Evolutionary conservation across 2,888 invertebrate genomes (phyloP).

Genomic region (Pediacus dermestoides): DNA sequence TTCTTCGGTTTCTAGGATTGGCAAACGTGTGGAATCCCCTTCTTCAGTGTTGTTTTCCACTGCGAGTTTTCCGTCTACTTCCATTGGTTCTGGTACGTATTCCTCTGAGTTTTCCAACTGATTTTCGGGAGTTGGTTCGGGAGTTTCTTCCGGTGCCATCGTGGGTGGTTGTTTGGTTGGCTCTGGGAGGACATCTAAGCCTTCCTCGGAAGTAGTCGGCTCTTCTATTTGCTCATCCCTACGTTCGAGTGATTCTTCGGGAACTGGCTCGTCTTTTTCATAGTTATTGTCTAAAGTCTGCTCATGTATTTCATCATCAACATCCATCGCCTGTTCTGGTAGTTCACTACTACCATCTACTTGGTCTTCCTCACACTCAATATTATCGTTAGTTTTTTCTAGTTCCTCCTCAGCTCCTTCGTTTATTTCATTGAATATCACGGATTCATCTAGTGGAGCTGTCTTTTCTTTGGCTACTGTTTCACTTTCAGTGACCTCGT

Average conservation of each 20-base stretch:
- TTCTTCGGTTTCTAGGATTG: conserved; percentile 6
- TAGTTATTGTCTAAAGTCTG: no score
- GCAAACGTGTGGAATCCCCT: no score
- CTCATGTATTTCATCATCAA: no score
- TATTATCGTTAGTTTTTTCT: conserved; percentile 28
- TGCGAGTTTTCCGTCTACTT: conserved; percentile 20
- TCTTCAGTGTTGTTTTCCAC: conserved; percentile 2
- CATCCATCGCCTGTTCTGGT: no score
- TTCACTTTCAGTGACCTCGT: conserved; percentile 2
- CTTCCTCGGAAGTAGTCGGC: conserved; percentile 1
- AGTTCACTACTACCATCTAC: no score
- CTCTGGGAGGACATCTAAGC: background rate
- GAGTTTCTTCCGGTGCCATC: conserved; percentile 14
- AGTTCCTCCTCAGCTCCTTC: conserved; percentile 15
- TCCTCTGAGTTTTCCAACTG: conserved; percentile 4
- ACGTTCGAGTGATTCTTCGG: no score
- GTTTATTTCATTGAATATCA: background rate
- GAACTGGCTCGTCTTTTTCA: no score
- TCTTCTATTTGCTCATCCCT: conserved; percentile 6
- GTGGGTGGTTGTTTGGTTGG: conserved; percentile 10
- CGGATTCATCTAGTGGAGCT: background rate
- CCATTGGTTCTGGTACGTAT: conserved; percentile 28
- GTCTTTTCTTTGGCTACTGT: background rate
- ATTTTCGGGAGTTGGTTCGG: conserved; percentile 3
- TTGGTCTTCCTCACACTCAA: background rate